These are phyloP conservation scores for Pseudorhiza aurosa DNA, from an alignment of 30 jellyfish, hydroid and myxozoan genomes.

Conservation along the genomic window DNA sequence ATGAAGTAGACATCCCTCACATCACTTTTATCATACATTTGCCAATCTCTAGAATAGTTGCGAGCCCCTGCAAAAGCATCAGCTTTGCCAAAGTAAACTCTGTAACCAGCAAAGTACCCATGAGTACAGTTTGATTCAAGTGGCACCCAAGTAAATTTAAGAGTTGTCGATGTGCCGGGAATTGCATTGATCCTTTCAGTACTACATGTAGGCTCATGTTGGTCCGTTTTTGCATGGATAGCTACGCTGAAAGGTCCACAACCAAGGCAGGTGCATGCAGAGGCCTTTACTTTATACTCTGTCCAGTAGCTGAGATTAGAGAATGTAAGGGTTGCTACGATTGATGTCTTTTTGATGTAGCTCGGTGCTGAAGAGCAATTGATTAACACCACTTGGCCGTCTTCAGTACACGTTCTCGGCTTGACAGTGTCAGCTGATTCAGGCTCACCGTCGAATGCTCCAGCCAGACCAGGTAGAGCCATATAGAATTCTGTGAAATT, in stretches of 20 bases:
- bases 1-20: not conserved
- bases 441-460: not conserved
- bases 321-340: slow-evolving; percentile 1
- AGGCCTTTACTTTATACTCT: slow-evolving; percentile 27
- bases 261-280: slow-evolving; percentile 65
- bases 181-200: not conserved
- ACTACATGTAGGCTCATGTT: slow-evolving; percentile 53
- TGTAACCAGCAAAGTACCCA: slow-evolving; percentile 16
- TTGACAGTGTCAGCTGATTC: too few species aligned
- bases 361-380: not conserved
- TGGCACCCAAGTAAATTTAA: slow-evolving; percentile 38
- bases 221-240: slow-evolving; percentile 16
- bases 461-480: not conserved
- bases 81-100: slow-evolving; percentile 34
- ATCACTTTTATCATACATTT: not conserved
- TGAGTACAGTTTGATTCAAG: slow-evolving; percentile 30
- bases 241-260: slow-evolving; percentile 44
- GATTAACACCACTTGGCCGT: too few species aligned
- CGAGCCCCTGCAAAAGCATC: not conserved
- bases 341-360: slow-evolving; percentile 5
- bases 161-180: slow-evolving; percentile 13
- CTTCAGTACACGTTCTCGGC: too few species aligned
- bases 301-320: slow-evolving; percentile 35
- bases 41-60: not conserved
- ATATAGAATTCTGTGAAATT: not conserved